Conservation (phyloP, 1,140 invertebrate genomes). For the Wiebesia pumilae region DNA sequence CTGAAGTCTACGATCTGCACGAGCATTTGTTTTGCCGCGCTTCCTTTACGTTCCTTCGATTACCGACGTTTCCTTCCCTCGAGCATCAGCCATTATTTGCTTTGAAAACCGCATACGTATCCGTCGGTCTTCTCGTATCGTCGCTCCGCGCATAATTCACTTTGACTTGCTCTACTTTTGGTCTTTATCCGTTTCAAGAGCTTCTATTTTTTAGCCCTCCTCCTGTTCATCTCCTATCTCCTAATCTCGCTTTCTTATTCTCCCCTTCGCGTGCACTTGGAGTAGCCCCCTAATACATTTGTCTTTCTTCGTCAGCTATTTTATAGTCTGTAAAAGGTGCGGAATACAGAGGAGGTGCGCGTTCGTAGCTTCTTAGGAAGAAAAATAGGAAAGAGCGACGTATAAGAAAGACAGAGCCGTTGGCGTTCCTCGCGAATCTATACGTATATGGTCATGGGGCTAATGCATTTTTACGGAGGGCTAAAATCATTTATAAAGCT, state of each 20-base stretch:
- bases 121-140: not conserved
- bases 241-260: not conserved
- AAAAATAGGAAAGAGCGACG: constrained; percentile 11
- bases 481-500: constrained; percentile 76
- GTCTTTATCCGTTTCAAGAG: not conserved
- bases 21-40: not conserved
- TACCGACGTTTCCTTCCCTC: not conserved
- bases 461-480: constrained; percentile 72
- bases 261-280: not conserved
- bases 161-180: constrained; percentile 4
- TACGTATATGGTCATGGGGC: constrained; percentile 29
- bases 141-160: not conserved
- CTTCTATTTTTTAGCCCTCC: not conserved
- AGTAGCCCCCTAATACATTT: not conserved
- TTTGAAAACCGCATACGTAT: constrained; percentile 31
- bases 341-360: constrained; percentile 40
- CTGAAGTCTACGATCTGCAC: constrained; percentile 35
- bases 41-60: not conserved
- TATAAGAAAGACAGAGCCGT: constrained; percentile 5
- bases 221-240: not conserved
- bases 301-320: constrained; percentile 45
- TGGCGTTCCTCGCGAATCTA: not conserved
- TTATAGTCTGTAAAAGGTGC: constrained; percentile 70
- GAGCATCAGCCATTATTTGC: constrained; percentile 26
- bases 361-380: not conserved